phyloP scores from a whole-genome alignment of 2,797 vertebrate genomes.

The Pangasius larnaudii region DNA sequence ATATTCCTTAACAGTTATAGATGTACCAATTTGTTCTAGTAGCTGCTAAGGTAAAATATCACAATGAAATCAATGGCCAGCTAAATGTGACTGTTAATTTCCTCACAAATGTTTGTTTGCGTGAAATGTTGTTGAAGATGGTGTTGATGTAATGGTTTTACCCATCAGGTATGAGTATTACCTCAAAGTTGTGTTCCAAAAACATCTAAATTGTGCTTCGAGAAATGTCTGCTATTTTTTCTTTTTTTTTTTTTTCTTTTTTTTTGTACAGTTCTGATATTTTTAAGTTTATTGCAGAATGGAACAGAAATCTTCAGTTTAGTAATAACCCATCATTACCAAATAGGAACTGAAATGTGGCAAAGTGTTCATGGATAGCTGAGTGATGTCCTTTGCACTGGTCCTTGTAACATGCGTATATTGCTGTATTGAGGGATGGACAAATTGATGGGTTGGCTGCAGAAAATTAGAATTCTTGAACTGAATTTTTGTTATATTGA shows the following conservation, averaged over 20 bases:
- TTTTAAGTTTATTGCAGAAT: neutral
- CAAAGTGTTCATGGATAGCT: neutral
- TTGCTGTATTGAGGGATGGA: neutral
- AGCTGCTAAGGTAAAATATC: neutral
- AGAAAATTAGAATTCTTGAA: neutral
- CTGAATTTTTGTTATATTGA: neutral
- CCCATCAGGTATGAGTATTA: neutral
- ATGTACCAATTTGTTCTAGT: neutral
- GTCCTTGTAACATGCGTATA: neutral
- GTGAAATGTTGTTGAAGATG: neutral
- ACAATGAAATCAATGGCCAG: neutral
- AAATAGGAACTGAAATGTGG: neutral
- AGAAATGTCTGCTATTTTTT: too few relatives aligned
- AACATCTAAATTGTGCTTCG: neutral
- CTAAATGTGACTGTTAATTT: slow-evolving; percentile 10
- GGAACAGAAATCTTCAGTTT: neutral
- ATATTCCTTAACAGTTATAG: neutral
- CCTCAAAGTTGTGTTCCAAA: neutral
- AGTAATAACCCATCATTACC: neutral
- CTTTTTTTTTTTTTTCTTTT: neutral
- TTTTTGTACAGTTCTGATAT: neutral
- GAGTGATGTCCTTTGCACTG: slow-evolving; percentile 3
- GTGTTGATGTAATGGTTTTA: neutral
- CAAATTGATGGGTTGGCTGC: neutral
- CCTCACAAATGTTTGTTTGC: neutral